Evolutionary conservation across 2,888 invertebrate species (phyloP), one percentile per base, ranked within the genome.

Genomic region (Labia minor): DNA sequence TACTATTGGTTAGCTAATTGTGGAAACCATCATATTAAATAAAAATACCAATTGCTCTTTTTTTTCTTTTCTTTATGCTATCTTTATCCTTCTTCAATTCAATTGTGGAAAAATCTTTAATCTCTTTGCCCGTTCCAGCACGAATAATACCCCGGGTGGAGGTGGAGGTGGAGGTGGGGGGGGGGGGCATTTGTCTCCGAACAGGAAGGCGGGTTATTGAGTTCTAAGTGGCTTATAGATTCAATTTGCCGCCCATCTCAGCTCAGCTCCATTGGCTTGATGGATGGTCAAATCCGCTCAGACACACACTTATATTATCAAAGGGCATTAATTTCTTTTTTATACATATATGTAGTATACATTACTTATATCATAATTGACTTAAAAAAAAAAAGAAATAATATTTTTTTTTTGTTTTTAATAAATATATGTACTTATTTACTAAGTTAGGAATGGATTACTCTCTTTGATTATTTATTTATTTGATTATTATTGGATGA

Each of bases 71-170:
- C 49, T 49, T 49, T 49, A 49, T 4, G 14, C 6, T 4, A 49
- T 49, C 49, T 4, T 8, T 49, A 4, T 49, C 49, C 6, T 4
- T 14, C 49, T n/a, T n/a, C 49, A 49, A 49, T 49, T 49, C 49
- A 49, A 49, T 49, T 49, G 49, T 49, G 49, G 49, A 49, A n/a
- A n/a, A 49, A 49, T 49, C 49, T 49, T 49, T 49, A 49, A 49
- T 49, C 49, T 49, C 6, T 49, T 26, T 14, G 49, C 49, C 49
- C n/a, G n/a, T n/a, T n/a, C 49, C 49, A 49, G 49, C 49, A 4
- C 49, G 6, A 49, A 49, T 49, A 49, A 14, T 49, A 8, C 49
- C n/a, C n/a, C n/a, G n/a, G n/a, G n/a, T n/a, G n/a, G n/a, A n/a
- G n/a, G n/a, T n/a, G n/a, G n/a, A n/a, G n/a, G n/a, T n/a, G n/a